Evolutionary conservation across 2,888 invertebrate genomes (phyloP).

Genomic region (Agrochola macilenta): DNA sequence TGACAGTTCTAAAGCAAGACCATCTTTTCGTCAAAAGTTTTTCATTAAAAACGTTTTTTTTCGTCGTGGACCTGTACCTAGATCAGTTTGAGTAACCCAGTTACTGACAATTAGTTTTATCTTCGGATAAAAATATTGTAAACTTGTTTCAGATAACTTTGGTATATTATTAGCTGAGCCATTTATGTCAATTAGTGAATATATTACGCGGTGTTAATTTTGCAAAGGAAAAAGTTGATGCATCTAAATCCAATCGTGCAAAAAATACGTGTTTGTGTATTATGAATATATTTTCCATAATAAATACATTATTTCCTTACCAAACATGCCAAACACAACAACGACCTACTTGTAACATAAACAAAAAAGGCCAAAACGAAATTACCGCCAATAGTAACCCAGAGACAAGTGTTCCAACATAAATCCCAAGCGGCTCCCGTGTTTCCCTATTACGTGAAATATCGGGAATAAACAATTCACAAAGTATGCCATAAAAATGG

Average conservation of each 20-base stretch:
- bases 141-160: not conserved
- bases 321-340: constrained; percentile 14
- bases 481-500: constrained; percentile 58
- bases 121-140: not conserved
- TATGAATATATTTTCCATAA: constrained; percentile 13
- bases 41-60: not conserved
- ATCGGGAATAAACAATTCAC: constrained; percentile 62
- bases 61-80: not conserved
- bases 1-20: not conserved
- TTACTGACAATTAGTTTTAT: not conserved
- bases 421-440: constrained; percentile 36
- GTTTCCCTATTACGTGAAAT: constrained; percentile 49
- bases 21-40: not conserved
- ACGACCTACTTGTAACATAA: constrained; percentile 26
- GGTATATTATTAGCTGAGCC: not conserved
- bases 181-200: not conserved
- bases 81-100: constrained; percentile 2
- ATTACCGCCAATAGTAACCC: constrained; percentile 50
- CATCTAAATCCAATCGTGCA: not conserved
- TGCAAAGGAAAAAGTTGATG: not conserved
- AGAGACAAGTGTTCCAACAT: constrained; percentile 41
- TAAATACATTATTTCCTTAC: not conserved
- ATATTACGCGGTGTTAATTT: not conserved
- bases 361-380: constrained; percentile 35
- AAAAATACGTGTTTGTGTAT: constrained; percentile 4